Evolutionary conservation across 1,140 invertebrate species (phyloP), one percentile per base, ranked within the genome.

Genomic region (Scaptodrosophila lebanonensis): DNA sequence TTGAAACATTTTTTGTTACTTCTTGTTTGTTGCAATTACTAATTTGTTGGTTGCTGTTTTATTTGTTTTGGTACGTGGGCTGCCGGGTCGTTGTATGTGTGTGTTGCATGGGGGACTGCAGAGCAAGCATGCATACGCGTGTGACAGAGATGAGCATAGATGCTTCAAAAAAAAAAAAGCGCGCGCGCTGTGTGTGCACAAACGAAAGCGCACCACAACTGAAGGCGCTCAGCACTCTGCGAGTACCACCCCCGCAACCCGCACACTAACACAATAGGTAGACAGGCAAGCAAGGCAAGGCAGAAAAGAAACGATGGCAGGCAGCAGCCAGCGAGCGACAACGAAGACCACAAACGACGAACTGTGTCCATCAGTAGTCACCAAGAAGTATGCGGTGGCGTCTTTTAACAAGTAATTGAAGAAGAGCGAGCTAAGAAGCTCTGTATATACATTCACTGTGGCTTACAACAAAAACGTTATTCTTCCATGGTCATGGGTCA

Each of bases 401-500:
- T 79, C 73, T 79, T 73, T 56, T 73, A 73, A 73, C n/a, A n/a
- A n/a, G n/a, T 73, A 69, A 68, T 62, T 79, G 65, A 53, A 67
- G 67, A 82, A n/a, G n/a, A n/a, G n/a, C n/a, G n/a, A n/a, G n/a
- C n/a, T n/a, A n/a, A n/a, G n/a, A n/a, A n/a, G n/a, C n/a, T n/a
- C n/a, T n/a, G n/a, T n/a, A n/a, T n/a, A n/a, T n/a, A n/a, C n/a
- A n/a, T n/a, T n/a, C n/a, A n/a, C n/a, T n/a, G n/a, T n/a, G n/a
- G n/a, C n/a, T n/a, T n/a, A n/a, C n/a, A n/a, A n/a, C n/a, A n/a
- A n/a, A n/a, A n/a, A n/a, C n/a, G n/a, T n/a, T n/a, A n/a, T n/a
- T n/a, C n/a, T n/a, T n/a, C n/a, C n/a, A n/a, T n/a, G n/a, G n/a
- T n/a, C n/a, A n/a, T n/a, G n/a, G n/a, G n/a, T n/a, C n/a, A n/a